Conservation (phyloP, 2,113 vertebrate species). For the Larimichthys crocea region DNA sequence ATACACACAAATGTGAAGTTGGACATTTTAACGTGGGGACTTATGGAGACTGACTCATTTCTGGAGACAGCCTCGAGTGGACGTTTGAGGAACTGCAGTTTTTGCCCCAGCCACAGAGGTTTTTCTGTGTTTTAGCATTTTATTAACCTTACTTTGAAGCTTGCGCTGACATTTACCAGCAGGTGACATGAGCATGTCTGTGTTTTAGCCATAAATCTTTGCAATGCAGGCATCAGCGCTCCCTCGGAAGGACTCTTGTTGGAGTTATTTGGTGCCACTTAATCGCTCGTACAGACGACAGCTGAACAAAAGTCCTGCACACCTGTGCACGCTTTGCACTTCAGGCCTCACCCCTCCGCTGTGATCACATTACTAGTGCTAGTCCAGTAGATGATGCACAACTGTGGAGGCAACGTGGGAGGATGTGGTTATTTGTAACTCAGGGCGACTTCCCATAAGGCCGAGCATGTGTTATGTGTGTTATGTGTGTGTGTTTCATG, state of each 20-base stretch:
- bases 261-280: neutral
- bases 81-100: too few relatives aligned
- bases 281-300: neutral
- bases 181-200: neutral
- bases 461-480: slow-evolving; percentile 34
- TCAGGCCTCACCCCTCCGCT: slow-evolving; percentile 8
- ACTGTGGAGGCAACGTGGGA: slow-evolving; percentile 40
- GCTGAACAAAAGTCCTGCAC: slow-evolving; percentile 29
- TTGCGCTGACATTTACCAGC: too few relatives aligned
- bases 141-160: too few relatives aligned
- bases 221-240: neutral
- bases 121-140: too few relatives aligned
- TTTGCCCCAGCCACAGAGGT: too few relatives aligned
- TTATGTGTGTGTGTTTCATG: slow-evolving; percentile 33
- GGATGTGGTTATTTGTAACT: slow-evolving; percentile 65
- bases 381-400: slow-evolving; percentile 17
- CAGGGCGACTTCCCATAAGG: slow-evolving; percentile 54
- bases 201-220: neutral
- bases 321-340: slow-evolving; percentile 44
- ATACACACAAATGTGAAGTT: too few relatives aligned
- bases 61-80: too few relatives aligned
- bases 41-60: too few relatives aligned
- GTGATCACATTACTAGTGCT: slow-evolving; percentile 33
- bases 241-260: neutral
- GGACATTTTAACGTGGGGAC: too few relatives aligned